Base-by-base conservation (phyloP, 2,888 invertebrate genomes). In the Melanchra persicariae region DNA sequence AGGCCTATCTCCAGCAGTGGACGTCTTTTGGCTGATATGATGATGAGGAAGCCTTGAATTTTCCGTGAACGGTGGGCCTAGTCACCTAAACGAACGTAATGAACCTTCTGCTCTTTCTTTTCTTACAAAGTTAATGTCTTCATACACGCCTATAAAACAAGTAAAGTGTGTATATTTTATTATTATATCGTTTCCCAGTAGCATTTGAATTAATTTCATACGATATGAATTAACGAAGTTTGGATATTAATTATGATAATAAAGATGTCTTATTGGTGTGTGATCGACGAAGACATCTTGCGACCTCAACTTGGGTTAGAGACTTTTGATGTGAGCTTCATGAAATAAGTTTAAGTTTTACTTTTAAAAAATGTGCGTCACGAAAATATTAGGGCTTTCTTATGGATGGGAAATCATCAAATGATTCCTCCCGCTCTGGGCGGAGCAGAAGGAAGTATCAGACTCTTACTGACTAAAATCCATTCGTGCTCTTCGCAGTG, bases 181-280 rank as follows among this genome's bases (percentile, higher is more conserved):
- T 84, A 84, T 79, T 74, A 77, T 85, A 85, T 82, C 77, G 79
- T 64, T 83, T 85, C 89, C 84, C 89, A 79, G 91, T 91, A 92
- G 91, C 91, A 34, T 82, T 85, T 83, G 89, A 91, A 88, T 92
- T 90, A 90, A 91, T 90, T 88, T 85, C 78, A 65, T 62, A 65
- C 63, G 60, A 66, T 68, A 65, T 59, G 79, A 68, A 72, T 79
- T 82, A 82, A 79, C 82, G 62, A 79, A 68, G 51, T 77, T 67
- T 10, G 26, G 40, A 62, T 65, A 82, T 68, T 81, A 64, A 81
- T 68, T 49, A 60, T 24, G 7, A 45, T 51, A 17, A 77, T 77
- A 68, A 71, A 82, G 5, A 30, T 55, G 37, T 45, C 1, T 15
- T 26, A 47, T 69, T 59, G 19, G 64, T 62, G n/a, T 67, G 26